Evolutionary conservation across 2,113 vertebrate species (phyloP).

Genomic region (Rhadina sibilatrix): DNA sequence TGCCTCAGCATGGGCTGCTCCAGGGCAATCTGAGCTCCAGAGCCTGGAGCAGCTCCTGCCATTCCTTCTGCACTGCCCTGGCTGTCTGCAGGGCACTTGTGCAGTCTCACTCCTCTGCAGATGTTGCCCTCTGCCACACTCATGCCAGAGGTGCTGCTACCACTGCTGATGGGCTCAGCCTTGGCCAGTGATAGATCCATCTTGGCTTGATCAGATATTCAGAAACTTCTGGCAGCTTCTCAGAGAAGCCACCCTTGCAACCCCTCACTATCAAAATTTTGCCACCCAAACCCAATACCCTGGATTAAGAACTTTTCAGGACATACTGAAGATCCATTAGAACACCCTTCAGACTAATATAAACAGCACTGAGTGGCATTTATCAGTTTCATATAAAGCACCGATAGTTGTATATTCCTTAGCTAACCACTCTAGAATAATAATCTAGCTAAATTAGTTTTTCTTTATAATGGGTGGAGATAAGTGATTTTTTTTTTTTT

Average conservation of each 20-base stretch:
- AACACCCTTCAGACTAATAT: not conserved
- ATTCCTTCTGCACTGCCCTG: not conserved
- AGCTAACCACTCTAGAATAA: not conserved
- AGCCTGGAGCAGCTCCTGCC: not conserved
- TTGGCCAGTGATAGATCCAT: too few species aligned
- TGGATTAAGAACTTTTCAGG: not conserved
- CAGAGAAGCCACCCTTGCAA: not conserved
- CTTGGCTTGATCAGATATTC: too few species aligned
- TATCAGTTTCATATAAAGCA: not conserved
- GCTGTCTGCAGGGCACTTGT: fast-evolving
- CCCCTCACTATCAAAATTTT: not conserved
- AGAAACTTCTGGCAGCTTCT: not conserved
- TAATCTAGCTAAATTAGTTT: not conserved
- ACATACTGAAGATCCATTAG: not conserved
- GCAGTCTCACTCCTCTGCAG: not conserved
- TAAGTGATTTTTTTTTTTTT: not conserved
- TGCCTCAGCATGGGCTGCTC: not conserved
- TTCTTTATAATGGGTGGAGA: not conserved
- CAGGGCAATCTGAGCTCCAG: not conserved
- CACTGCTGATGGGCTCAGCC: not conserved
- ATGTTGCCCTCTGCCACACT: not conserved
- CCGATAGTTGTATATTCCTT: too few species aligned
- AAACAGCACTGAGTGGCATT: not conserved
- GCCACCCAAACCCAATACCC: fast-evolving
- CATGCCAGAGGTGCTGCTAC: not conserved